phyloP scores from a whole-genome alignment of 2,888 invertebrate species.

The Chydorus sphaericus region DNA sequence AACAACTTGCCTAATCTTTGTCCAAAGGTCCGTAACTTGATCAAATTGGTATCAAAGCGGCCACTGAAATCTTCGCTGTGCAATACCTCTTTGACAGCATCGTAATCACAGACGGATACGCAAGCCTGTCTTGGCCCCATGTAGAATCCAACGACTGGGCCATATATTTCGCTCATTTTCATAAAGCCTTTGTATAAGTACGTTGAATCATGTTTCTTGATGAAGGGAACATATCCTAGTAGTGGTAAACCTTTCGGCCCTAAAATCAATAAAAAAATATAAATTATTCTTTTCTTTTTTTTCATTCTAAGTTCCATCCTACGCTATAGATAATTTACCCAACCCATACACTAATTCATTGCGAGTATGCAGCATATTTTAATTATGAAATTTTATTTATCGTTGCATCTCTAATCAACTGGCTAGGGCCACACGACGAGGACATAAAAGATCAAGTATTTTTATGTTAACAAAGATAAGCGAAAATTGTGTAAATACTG shows the following conservation, averaged over 20 bases:
- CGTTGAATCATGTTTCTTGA: constrained; percentile 14
- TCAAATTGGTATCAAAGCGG: constrained; percentile 16
- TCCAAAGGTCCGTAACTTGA: not conserved
- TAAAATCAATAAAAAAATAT: no score
- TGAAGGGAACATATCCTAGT: constrained; percentile 19
- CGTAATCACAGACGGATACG: constrained; percentile 17
- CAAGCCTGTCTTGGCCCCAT: constrained; percentile 15
- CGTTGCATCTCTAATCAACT: no score
- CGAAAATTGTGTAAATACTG: no score
- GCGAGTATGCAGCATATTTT: no score
- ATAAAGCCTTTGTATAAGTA: constrained; percentile 18
- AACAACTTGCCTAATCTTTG: constrained; percentile 5
- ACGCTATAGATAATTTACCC: no score
- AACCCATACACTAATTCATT: no score
- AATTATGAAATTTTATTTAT: no score
- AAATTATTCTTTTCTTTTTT: no score
- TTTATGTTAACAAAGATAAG: no score
- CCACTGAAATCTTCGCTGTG: constrained; percentile 19
- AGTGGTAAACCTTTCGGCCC: constrained; percentile 20
- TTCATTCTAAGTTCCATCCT: no score
- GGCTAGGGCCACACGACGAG: no score
- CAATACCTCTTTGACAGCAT: constrained; percentile 18
- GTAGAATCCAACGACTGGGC: constrained; percentile 19
- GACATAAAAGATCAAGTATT: no score
- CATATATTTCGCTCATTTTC: constrained; percentile 17